These are phyloP conservation scores for Sorex araneus DNA, from an alignment of 2,113 vertebrate genomes.

Conservation along the genomic window DNA sequence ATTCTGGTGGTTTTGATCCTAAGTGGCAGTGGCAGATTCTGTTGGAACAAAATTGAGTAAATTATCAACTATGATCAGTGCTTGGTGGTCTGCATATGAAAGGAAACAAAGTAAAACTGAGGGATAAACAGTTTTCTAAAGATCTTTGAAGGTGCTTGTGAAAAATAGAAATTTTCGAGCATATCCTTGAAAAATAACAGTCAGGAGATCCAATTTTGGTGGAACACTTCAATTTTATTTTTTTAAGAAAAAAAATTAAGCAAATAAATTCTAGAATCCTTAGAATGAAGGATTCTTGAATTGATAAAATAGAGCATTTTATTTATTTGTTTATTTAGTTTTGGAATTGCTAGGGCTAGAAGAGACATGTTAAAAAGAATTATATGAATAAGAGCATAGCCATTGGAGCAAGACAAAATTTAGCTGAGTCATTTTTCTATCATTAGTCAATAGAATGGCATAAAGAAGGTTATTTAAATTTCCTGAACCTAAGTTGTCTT, in stretches of 20 bases:
- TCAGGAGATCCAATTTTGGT: not conserved
- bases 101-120: not conserved
- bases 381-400: not conserved
- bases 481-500: not conserved
- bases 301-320: not conserved
- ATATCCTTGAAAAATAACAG: not conserved
- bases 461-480: not conserved
- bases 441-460: not conserved
- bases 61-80: not conserved
- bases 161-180: not conserved
- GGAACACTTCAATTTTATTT: not conserved
- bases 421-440: not conserved
- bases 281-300: not conserved
- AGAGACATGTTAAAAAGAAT: not conserved
- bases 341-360: not conserved
- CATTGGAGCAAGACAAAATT: not conserved
- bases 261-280: not conserved
- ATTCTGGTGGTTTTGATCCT: not conserved
- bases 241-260: not conserved
- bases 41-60: conserved; percentile 8
- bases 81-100: conserved; percentile 7
- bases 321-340: not conserved
- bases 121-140: not conserved
- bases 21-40: not conserved
- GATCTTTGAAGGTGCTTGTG: not conserved